Percentiles rank a stretch among this genome's conserved stretches.
phyloP scores from a whole-genome alignment of 2,888 invertebrate genomes.

The Andrena dorsata region DNA sequence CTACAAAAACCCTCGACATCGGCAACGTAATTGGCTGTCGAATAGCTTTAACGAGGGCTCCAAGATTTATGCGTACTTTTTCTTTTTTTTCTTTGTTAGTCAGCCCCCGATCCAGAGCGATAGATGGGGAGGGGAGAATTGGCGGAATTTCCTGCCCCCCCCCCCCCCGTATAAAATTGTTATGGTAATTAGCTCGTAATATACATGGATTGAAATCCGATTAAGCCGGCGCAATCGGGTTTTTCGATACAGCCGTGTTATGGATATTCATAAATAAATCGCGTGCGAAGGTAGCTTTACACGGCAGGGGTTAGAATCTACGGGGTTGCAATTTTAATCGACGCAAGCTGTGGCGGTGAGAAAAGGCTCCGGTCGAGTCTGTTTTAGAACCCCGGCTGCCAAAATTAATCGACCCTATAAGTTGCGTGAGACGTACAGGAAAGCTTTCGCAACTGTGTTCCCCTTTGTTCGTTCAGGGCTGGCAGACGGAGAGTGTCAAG shows the following conservation, averaged over 20 bases:
- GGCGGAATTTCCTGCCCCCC: slow-evolving; percentile 18
- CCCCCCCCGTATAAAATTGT: slow-evolving; percentile 57
- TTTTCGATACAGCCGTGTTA: slow-evolving; percentile 20
- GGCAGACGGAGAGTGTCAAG: slow-evolving; percentile 24
- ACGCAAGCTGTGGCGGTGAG: no score
- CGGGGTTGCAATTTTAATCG: no score
- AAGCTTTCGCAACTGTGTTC: slow-evolving; percentile 2
- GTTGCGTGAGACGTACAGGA: background rate
- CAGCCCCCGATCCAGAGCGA: background rate
- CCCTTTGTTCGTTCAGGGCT: background rate
- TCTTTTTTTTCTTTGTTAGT: slow-evolving; percentile 45
- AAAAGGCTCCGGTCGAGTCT: no score
- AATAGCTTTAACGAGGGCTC: slow-evolving; percentile 68
- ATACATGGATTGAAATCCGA: slow-evolving; percentile 59
- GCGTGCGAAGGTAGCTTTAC: background rate
- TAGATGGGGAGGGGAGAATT: background rate
- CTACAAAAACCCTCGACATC: slow-evolving; percentile 68
- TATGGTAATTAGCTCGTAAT: slow-evolving; percentile 62
- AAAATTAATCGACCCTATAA: background rate
- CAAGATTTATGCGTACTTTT: slow-evolving; percentile 68
- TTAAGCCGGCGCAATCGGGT: slow-evolving; percentile 22
- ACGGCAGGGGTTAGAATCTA: background rate
- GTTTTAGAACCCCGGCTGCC: no score
- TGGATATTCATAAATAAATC: slow-evolving; percentile 37
- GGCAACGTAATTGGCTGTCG: slow-evolving; percentile 74